These are phyloP conservation scores for Deilephila elpenor DNA, from an alignment of 2,888 invertebrate genomes.

Conservation along the genomic window DNA sequence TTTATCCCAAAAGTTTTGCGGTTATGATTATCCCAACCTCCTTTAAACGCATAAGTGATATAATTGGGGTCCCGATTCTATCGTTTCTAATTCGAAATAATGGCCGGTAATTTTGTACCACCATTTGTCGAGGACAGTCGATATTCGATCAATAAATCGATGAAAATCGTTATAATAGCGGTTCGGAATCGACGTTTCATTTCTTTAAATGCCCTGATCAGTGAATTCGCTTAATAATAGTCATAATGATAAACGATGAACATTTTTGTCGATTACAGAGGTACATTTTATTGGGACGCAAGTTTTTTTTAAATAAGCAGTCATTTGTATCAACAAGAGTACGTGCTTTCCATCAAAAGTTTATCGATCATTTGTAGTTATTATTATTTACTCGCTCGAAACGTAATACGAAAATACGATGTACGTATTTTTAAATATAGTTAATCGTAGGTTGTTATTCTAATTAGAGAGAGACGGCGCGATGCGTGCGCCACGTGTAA, in stretches of 20 bases:
- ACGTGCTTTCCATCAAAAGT: not conserved
- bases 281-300: conserved; percentile 52
- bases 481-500: conserved; percentile 44
- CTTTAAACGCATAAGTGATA: conserved; percentile 85
- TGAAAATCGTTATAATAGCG: conserved; percentile 81
- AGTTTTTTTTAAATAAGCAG: conserved; percentile 26
- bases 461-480: conserved; percentile 53
- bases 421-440: conserved; percentile 23
- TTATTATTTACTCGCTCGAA: not conserved
- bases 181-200: conserved; percentile 80
- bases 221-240: conserved; percentile 81
- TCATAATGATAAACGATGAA: conserved; percentile 77
- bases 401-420: not conserved
- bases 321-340: conserved; percentile 12
- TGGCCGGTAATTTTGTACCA: conserved; percentile 81
- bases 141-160: conserved; percentile 84
- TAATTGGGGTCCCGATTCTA: conserved; percentile 83
- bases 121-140: conserved; percentile 83
- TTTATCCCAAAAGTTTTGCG: conserved; percentile 62
- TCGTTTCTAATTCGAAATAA: conserved; percentile 84
- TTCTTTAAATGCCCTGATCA: conserved; percentile 84
- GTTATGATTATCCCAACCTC: conserved; percentile 80
- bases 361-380: not conserved
- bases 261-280: conserved; percentile 64
- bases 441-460: conserved; percentile 12